These are phyloP conservation scores for Notolepis coatsorum DNA, from an alignment of 2,797 vertebrate species.

Conservation along the genomic window DNA sequence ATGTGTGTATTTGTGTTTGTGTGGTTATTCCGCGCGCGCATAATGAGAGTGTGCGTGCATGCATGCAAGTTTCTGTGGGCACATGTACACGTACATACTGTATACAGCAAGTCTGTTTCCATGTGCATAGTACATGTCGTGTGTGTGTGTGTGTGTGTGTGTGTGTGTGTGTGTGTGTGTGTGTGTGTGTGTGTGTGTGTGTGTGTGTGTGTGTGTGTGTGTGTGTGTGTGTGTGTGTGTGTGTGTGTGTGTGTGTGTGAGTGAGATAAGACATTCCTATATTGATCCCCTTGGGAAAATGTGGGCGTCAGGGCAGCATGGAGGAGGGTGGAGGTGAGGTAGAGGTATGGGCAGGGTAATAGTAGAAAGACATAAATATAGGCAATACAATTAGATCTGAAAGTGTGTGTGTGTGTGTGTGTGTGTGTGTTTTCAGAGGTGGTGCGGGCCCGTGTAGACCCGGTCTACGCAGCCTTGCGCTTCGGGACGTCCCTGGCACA, in stretches of 20 bases:
- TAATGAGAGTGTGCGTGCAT: constrained; percentile 6
- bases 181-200: constrained; percentile 4
- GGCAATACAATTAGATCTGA: no score
- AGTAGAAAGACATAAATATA: no score
- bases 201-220: constrained; percentile 6
- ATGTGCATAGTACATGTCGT: no score
- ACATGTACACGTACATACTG: neutral
- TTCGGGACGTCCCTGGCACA: constrained; percentile 92
- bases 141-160: no score
- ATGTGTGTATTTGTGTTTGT: constrained; percentile 22
- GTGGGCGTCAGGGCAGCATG: no score
- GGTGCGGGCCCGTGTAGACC: constrained; percentile 82
- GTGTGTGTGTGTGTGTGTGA: constrained; percentile 6
- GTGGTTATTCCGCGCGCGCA: constrained; percentile 20
- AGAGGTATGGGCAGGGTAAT: no score
- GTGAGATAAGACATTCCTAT: no score
- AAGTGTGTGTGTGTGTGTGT: no score
- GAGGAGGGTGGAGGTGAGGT: no score
- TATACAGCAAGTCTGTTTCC: no score
- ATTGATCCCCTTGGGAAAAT: no score
- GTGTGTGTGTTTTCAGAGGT: constrained; percentile 72
- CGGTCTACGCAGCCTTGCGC: constrained; percentile 90
- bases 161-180: no score
- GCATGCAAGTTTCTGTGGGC: neutral
- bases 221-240: neutral